phyloP scores from a whole-genome alignment of 2,113 vertebrate species.

The Epinephelus cyanopodus region DNA sequence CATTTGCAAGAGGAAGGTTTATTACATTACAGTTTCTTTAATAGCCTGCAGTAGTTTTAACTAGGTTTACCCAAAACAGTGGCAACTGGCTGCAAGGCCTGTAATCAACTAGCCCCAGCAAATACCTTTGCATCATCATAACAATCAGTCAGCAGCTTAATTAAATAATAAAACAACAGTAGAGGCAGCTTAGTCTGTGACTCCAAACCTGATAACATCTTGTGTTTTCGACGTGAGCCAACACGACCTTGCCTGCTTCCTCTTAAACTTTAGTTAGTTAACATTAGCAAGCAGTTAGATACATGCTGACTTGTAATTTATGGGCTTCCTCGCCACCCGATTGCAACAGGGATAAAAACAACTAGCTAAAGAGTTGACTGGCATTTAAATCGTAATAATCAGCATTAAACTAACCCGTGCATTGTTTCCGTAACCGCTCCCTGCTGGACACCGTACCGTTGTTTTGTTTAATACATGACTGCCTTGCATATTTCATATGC shows the following conservation, averaged over 20 bases:
- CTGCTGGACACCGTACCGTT: neutral
- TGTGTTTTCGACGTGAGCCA: neutral
- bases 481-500: neutral
- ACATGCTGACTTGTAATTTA: no score
- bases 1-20: no score
- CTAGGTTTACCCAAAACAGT: neutral
- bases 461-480: neutral
- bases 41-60: neutral
- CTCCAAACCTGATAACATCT: neutral
- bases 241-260: no score
- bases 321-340: no score
- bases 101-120: neutral
- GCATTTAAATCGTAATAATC: neutral
- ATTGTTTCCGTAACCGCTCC: neutral
- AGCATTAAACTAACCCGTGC: neutral
- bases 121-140: neutral
- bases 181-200: neutral
- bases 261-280: neutral
- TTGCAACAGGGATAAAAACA: no score
- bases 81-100: neutral
- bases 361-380: no score
- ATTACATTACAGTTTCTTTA: no score
- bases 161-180: neutral
- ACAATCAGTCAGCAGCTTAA: no score
- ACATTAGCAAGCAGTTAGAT: no score